Evolutionary conservation across 2,797 vertebrate species (phyloP).

Genomic region (Novumbra hubbsi): DNA sequence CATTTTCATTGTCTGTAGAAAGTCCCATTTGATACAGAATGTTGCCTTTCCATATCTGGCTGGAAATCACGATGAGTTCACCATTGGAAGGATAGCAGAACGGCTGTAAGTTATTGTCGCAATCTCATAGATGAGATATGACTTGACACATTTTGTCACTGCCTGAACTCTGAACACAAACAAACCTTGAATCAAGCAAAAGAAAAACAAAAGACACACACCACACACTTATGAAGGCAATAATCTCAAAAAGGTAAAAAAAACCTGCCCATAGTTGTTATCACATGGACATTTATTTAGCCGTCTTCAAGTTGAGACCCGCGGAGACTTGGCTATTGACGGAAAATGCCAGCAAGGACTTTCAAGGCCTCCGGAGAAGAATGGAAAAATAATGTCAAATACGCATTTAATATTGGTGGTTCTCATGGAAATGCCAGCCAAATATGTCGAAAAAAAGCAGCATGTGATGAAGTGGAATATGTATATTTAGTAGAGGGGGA

Average conservation of each 20-base stretch:
- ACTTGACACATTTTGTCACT: constrained; percentile 67
- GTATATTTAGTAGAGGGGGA: constrained; percentile 51
- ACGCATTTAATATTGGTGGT: constrained; percentile 48
- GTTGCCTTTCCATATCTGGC: constrained; percentile 42
- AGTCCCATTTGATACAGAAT: constrained; percentile 51
- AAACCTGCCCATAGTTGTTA: constrained; percentile 15
- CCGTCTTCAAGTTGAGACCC: constrained; percentile 17
- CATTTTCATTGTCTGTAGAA: constrained; percentile 53
- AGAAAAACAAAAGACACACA: not conserved
- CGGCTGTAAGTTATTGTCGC: constrained; percentile 52
- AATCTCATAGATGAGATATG: constrained; percentile 52
- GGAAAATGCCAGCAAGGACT: constrained; percentile 43
- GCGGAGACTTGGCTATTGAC: constrained; percentile 17
- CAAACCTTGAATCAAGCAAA: constrained; percentile 37
- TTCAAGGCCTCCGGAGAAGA: constrained; percentile 39
- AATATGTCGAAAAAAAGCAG: constrained; percentile 36
- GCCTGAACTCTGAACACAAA: constrained; percentile 39
- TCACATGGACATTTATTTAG: constrained; percentile 18
- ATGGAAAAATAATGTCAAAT: constrained; percentile 38
- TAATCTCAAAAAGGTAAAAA: constrained; percentile 18
- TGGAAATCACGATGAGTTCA: constrained; percentile 58
- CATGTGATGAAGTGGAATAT: constrained; percentile 44
- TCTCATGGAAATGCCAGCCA: constrained; percentile 66
- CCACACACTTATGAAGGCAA: not conserved
- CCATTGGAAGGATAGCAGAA: constrained; percentile 49